Evolutionary conservation across 2,797 vertebrate species (phyloP).

Genomic region (Sebastes oblongus): DNA sequence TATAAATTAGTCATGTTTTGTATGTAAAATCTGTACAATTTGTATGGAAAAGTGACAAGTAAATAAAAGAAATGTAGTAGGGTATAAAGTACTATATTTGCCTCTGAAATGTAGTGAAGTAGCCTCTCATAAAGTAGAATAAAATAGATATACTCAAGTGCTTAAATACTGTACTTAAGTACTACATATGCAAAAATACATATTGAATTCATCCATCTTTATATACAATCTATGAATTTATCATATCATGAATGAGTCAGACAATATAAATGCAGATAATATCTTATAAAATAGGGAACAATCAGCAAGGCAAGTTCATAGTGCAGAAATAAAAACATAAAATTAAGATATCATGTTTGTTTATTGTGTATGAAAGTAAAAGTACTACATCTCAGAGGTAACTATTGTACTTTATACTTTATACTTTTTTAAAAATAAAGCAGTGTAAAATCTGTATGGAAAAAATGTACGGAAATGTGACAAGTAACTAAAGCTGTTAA

Average conservation of each 20-base stretch:
- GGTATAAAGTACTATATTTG: background rate
- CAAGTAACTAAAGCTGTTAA: background rate
- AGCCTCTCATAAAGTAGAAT: background rate
- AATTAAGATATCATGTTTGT: too few species aligned
- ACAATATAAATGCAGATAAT: background rate
- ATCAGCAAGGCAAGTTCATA: too few species aligned
- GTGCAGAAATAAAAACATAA: too few species aligned
- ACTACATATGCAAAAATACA: background rate
- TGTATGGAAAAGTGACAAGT: background rate
- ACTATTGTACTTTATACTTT: background rate
- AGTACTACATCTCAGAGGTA: background rate
- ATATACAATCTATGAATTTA: background rate
- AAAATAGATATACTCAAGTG: background rate
- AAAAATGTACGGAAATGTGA: background rate
- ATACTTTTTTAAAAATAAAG: too few species aligned
- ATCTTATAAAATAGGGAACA: accelerated
- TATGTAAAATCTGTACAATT: background rate
- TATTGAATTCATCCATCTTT: background rate
- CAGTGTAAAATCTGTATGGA: too few species aligned
- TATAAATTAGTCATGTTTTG: background rate
- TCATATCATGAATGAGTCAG: background rate
- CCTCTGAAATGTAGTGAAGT: too few species aligned
- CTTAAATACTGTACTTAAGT: background rate
- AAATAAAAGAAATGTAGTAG: background rate
- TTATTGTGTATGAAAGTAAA: too few species aligned